These are phyloP conservation scores for Microcebus tavaratra DNA, from an alignment of 2,113 vertebrate genomes.

Conservation along the genomic window DNA sequence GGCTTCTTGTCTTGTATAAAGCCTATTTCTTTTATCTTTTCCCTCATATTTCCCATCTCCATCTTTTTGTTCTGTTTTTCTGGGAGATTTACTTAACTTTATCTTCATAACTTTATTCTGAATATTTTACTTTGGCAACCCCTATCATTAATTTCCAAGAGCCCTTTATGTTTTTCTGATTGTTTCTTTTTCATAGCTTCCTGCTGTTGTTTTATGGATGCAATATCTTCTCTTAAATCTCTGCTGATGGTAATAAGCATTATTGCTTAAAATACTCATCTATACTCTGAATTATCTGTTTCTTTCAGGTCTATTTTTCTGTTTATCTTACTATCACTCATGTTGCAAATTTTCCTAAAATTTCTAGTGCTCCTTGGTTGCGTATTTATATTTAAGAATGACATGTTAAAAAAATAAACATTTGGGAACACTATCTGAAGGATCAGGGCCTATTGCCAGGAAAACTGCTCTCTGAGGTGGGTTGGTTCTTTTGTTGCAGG, in stretches of 20 bases:
- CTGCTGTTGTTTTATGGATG: neutral
- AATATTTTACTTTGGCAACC: constrained; percentile 5
- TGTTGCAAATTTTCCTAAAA: constrained; percentile 6
- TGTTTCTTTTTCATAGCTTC: neutral
- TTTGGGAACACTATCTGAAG: neutral
- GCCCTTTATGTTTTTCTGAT: constrained; percentile 2
- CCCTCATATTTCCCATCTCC: neutral
- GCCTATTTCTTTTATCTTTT: neutral
- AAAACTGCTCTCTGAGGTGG: neutral
- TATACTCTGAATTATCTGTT: neutral
- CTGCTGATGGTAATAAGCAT: neutral
- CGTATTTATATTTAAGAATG: constrained; percentile 28
- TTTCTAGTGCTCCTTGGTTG: neutral
- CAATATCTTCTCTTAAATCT: neutral
- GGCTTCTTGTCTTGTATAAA: neutral
- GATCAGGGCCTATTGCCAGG: neutral
- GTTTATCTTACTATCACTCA: neutral
- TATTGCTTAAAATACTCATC: neutral
- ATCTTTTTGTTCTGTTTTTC: neutral
- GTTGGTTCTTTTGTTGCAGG: neutral
- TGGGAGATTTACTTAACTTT: neutral
- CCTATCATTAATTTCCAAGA: constrained; percentile 27
- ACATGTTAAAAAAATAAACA: neutral
- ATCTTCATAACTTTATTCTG: constrained; percentile 9
- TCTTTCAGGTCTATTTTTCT: neutral